Conservation (phyloP, 2,797 vertebrate genomes). For the Pelobates cultripes region DNA sequence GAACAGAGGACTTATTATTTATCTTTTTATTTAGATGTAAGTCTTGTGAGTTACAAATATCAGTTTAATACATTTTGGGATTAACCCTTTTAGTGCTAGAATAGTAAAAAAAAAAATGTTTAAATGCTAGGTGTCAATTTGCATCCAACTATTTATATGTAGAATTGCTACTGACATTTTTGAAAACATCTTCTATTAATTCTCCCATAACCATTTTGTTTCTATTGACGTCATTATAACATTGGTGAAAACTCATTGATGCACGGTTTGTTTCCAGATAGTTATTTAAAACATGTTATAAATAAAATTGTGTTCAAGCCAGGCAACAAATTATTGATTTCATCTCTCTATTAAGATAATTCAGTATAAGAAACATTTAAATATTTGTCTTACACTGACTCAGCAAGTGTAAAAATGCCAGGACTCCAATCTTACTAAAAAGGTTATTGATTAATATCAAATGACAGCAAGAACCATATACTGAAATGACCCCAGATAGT, state of each 20-base stretch:
- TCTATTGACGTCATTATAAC: slow-evolving; percentile 5
- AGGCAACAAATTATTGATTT: slow-evolving; percentile 49
- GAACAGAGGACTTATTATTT: background rate
- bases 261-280: slow-evolving; percentile 1
- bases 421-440: slow-evolving; percentile 52
- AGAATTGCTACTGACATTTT: background rate
- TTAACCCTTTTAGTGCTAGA: too few relatives aligned
- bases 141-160: too few relatives aligned
- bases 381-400: slow-evolving; percentile 42
- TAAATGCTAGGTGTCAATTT: too few relatives aligned
- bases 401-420: slow-evolving; percentile 50
- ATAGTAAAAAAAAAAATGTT: too few relatives aligned
- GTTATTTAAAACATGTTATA: slow-evolving; percentile 26
- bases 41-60: too few relatives aligned
- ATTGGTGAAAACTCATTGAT: background rate
- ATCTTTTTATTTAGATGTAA: background rate
- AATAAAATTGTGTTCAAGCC: slow-evolving; percentile 22
- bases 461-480: slow-evolving; percentile 46
- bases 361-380: slow-evolving; percentile 52
- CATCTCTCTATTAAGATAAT: slow-evolving; percentile 53
- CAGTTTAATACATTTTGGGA: too few relatives aligned
- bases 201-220: background rate
- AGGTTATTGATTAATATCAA: slow-evolving; percentile 53
- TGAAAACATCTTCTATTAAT: too few relatives aligned
- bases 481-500: slow-evolving; percentile 52